Base-by-base conservation (phyloP, 2,888 invertebrate species). In the Nymphalis urticae region DNA sequence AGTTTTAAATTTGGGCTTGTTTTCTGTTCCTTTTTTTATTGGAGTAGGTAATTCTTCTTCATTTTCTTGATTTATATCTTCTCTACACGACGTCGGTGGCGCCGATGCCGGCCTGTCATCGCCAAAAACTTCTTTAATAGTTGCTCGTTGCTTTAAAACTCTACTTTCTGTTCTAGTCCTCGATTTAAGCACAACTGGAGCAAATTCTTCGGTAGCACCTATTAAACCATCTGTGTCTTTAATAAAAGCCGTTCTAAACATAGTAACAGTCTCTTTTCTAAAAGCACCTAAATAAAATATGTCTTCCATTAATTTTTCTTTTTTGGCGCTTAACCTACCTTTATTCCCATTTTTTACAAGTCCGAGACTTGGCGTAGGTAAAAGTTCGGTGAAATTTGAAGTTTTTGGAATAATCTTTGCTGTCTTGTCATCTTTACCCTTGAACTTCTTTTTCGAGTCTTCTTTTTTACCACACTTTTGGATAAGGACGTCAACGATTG, bases 111-210 rank as follows among this genome's bases (percentile, higher is more conserved):
- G 96, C 54, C 97, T 92, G 79, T 97, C 97, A 72, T 92, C 92
- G 0, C 97, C 97, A 83, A 97, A 97, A 3, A 97, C 96, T 87
- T 97, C 96, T 75, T 96, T 95, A 56, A 97, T 96, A 4, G 96
- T 96, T 54, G 96, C 96, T 77, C 95, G 93, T 80, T 95, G 95
- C 83, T 96, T 96, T 48, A 90, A 77, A 58, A 95, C 93, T 77
- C 96, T 93, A 60, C 95, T 96, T 82, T 96, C 96, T 48, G 95
- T 96, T 77, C 96, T 93, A 21, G 96, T 96, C 77, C 96, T 93
- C 59, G 96, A 94, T 80, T 96, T 95, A 70, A 96, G 81, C 62
- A 96, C 95, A 48, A 96, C 94, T 0, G 96, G 95, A 47, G 95
- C 93, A 79, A 96, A 96, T 73, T 93, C 93, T 83, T 94, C 94